Percentiles rank a stretch among this genome's conserved stretches.
Evolutionary conservation across 2,888 invertebrate species (phyloP).

Genomic region (Onchidella celtica): DNA sequence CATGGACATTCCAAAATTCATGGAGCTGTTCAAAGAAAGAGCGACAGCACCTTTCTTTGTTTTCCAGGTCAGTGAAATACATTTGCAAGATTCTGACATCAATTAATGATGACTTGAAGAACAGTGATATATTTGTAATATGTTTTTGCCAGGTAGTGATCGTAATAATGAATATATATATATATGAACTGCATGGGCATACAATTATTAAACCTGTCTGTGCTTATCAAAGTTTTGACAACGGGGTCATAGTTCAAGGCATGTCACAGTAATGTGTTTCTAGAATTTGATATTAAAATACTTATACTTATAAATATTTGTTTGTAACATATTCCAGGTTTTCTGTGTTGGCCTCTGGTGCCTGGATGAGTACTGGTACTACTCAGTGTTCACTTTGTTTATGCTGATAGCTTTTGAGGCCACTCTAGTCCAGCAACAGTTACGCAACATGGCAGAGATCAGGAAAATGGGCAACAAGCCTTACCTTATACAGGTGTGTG

Average conservation of each 20-base stretch:
- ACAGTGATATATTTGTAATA: no score
- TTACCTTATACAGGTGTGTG: slow-evolving; percentile 88
- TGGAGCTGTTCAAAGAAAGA: slow-evolving; percentile 96
- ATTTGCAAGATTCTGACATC: no score
- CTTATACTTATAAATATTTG: no score
- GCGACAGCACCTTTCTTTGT: slow-evolving; percentile 99
- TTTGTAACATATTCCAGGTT: slow-evolving; percentile 93
- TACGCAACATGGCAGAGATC: slow-evolving; percentile 98
- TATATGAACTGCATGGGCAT: no score
- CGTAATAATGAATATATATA: no score
- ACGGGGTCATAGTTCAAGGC: no score
- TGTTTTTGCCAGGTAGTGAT: no score
- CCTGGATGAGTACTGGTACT: slow-evolving; percentile 98
- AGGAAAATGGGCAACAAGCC: slow-evolving; percentile 99
- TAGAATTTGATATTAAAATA: no score
- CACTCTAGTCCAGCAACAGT: slow-evolving; percentile 97
- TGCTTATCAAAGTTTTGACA: no score
- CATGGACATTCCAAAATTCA: slow-evolving; percentile 96
- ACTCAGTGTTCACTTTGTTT: slow-evolving; percentile 95
- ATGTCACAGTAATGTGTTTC: no score
- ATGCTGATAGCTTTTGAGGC: slow-evolving; percentile 99
- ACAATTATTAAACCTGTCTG: no score
- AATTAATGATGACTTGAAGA: no score
- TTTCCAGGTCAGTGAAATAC: slow-evolving; percentile 84
- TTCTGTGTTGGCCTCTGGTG: slow-evolving; percentile 99